A percentile compares a stretch with the other conserved stretches of the same genome.
Evolutionary conservation across 1,140 invertebrate genomes (phyloP).

Genomic region (Zaprionus gabonicus): DNA sequence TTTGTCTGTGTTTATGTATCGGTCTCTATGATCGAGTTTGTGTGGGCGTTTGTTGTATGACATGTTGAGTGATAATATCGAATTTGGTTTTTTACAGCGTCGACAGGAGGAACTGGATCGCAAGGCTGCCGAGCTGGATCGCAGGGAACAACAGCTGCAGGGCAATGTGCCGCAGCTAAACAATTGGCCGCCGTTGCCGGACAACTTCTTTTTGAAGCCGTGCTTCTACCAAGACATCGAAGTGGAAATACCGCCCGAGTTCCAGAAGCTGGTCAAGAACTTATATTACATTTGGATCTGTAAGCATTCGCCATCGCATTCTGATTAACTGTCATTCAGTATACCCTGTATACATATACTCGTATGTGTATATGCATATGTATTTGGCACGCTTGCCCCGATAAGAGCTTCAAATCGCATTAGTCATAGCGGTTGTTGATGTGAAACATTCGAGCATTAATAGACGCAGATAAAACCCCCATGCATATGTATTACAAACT

Average conservation of each 20-base stretch:
- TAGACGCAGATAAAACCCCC: not conserved
- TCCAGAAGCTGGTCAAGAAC: constrained; percentile 97
- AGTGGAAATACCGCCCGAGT: constrained; percentile 99
- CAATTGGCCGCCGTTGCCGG: constrained; percentile 99
- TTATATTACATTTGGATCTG: constrained; percentile 99
- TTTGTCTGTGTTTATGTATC: not conserved
- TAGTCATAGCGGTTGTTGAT: constrained; percentile 21
- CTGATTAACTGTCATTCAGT: constrained; percentile 23
- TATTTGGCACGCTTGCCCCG: constrained; percentile 8
- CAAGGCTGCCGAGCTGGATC: constrained; percentile 93
- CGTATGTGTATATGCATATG: not conserved
- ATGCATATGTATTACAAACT: not conserved
- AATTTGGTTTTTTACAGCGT: constrained; percentile 85
- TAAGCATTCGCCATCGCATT: constrained; percentile 86
- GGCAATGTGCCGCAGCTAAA: constrained; percentile 91
- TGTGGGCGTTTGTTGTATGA: constrained; percentile 23
- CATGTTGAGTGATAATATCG: not conserved
- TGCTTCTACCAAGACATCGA: constrained; percentile 99
- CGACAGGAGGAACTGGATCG: constrained; percentile 94
- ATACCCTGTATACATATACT: constrained; percentile 22
- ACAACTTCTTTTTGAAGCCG: constrained; percentile 95
- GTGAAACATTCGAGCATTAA: constrained; percentile 3
- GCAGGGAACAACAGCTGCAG: constrained; percentile 94
- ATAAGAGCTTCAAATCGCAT: constrained; percentile 29
- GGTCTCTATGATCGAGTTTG: not conserved